Evolutionary conservation across 2,888 invertebrate species (phyloP).

Genomic region (Hirtodrosophila histrioides): DNA sequence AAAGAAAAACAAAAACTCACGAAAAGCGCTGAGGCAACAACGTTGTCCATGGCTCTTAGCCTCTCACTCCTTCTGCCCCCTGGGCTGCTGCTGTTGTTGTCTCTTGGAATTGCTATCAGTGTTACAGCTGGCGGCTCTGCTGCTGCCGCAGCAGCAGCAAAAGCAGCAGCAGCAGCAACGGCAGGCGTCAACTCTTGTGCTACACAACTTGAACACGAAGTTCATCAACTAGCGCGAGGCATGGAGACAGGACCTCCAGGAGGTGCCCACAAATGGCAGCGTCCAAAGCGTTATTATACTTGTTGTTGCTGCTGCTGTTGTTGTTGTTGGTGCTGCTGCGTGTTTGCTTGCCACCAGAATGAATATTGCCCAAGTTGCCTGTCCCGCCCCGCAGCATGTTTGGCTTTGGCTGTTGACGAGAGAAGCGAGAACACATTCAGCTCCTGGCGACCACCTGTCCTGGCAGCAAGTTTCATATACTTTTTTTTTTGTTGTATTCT

Average conservation of each 20-base stretch:
- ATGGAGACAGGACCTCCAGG: constrained; percentile 1
- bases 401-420: constrained; percentile 33
- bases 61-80: neutral
- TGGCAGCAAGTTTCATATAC: constrained; percentile 44
- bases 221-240: constrained; percentile 69
- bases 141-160: neutral
- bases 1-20: constrained; percentile 77
- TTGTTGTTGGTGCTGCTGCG: constrained; percentile 62
- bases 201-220: constrained; percentile 79
- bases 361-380: constrained; percentile 70
- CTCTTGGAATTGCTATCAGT: constrained; percentile 78
- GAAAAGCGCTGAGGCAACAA: constrained; percentile 64
- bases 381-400: constrained; percentile 60
- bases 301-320: constrained; percentile 63
- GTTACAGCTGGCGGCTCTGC: constrained; percentile 74
- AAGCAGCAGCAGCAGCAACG: constrained; percentile 47
- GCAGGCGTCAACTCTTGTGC: constrained; percentile 81
- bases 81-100: constrained; percentile 59
- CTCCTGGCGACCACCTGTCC: constrained; percentile 59
- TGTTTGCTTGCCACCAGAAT: constrained; percentile 75
- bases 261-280: constrained; percentile 71
- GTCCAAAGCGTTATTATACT: constrained; percentile 69
- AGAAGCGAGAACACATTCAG: constrained; percentile 23
- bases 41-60: constrained; percentile 27
- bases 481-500: constrained; percentile 22